Base-by-base conservation (phyloP, 1,140 invertebrate genomes). In the Doryteuthis pealeii region DNA sequence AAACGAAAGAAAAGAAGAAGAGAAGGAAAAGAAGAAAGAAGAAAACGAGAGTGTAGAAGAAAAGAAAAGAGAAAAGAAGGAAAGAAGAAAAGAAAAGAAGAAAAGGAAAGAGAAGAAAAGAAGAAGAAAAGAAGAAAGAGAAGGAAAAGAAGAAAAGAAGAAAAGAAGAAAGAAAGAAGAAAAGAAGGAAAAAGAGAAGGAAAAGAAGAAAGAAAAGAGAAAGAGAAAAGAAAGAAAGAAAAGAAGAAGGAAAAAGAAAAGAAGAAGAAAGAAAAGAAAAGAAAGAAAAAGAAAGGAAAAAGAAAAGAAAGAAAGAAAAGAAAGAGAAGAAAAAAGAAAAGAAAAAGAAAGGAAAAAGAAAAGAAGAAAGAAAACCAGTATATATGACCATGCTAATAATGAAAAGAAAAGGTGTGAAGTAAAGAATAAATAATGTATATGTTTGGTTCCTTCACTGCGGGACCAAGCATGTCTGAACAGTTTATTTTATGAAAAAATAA, bases 211-310 rank as follows among this genome's bases (percentile, higher is more conserved):
- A 0, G 70, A 43, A 75, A 40, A 74, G 66, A 77, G 62, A 70
- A 35, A 69, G 5, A 70, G 66, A 75, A 40, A 77, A 66, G 70
- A 35, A 54, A 35, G 70, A 32, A 45, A 33, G 74, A 30, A 70
- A 30, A 74, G 33, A 77, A 32, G 43, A 62, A 75, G 76, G 43
- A 32, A 77, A 28, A 70, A 40, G 70, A 28, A 75, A 45, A 75
- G 26, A 70, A 35, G 35, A 28, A 74, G 33, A 77, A 45, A 43
- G 33, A 30, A 45, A 74, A 5, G 62, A 67, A 70, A 66, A 74
- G 65, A 70, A 26, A 49, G 72, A 74, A 66, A 74, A 30, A 75
- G 75, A 74, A 28, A 75, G 71, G 67, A 62, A 74, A 49, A 66
- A 45, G 74, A 5, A 74, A 33, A 74, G 68, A 74, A 32, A 43